Base-by-base conservation (phyloP, 2,888 invertebrate species). In the Drosophila neonasuta region DNA sequence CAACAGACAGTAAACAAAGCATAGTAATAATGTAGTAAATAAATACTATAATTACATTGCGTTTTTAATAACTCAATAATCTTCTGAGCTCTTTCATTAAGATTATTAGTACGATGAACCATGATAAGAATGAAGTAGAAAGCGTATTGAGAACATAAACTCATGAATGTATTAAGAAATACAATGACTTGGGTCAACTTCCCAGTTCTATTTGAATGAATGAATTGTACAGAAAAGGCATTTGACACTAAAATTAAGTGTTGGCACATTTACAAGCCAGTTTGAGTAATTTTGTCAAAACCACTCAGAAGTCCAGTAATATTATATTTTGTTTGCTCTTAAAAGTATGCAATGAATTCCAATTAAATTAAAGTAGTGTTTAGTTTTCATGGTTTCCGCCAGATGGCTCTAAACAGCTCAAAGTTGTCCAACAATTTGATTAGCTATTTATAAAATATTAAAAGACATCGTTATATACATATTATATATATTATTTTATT, bases 401-500 rank as follows among this genome's bases (percentile, higher is more conserved):
- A 46, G 46, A 46, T 30, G 46, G 9, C 46, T n/a, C 9, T 46
- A n/a, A 2, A 9, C 0, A 9, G 8, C 3, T 13, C 8, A 7
- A 34, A 10, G 32, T 1, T 3, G 20, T 20, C 9, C 1, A 34
- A 11, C 0, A 34, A 34, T 11, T 11, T 34, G 11, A 11, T 34
- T 3, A 10, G 4, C 11, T 9, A 32, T 32, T 32, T 32, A 34
- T 34, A 34, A 11, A 34, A 34, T 11, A 8, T 9, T 32, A 32
- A 32, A 32, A 32, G 3, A 32, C 32, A 24, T 32, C 8, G 32
- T 9, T 32, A 17, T 36, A 34, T 50, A 17, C 24, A 34, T 50
- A 11, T 17, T 50, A 46, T 48, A 52, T 68, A 52, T 51, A 50
- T 58, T 57, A 77, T 66, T 81, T 81, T 76, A 86, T 86, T 80